phyloP scores from a whole-genome alignment of 2,113 vertebrate genomes.

The Arothron firmamentum region DNA sequence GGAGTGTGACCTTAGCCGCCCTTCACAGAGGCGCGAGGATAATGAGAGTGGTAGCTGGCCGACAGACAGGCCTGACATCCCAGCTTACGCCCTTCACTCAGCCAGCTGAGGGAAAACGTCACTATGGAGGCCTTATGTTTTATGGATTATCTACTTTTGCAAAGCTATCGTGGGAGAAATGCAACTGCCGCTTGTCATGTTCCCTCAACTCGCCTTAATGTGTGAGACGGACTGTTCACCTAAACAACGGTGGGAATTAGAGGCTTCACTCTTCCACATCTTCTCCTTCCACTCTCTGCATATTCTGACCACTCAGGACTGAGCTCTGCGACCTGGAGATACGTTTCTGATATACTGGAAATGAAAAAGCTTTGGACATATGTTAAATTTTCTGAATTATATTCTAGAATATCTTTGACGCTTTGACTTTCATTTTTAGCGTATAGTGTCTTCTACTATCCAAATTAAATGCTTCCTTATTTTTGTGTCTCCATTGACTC shows the following conservation, averaged over 20 bases:
- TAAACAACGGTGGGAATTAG: slow-evolving; percentile 60
- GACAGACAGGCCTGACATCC: slow-evolving; percentile 65
- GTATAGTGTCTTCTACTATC: not conserved
- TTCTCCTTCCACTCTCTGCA: slow-evolving; percentile 9
- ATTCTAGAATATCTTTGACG: not conserved
- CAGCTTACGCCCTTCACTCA: slow-evolving; percentile 69
- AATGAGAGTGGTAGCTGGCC: slow-evolving; percentile 68
- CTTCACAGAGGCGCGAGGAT: slow-evolving; percentile 55
- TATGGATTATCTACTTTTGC: slow-evolving; percentile 70
- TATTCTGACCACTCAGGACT: slow-evolving; percentile 10
- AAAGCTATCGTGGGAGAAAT: slow-evolving; percentile 64
- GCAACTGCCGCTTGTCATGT: slow-evolving; percentile 69
- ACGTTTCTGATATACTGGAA: slow-evolving; percentile 18
- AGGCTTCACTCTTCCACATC: slow-evolving; percentile 32
- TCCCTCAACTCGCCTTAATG: slow-evolving; percentile 61
- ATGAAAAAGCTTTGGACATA: slow-evolving; percentile 3
- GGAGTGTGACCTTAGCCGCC: slow-evolving; percentile 67
- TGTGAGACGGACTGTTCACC: slow-evolving; percentile 48
- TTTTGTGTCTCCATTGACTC: slow-evolving; percentile 10
- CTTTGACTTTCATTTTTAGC: not conserved
- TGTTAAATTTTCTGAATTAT: slow-evolving; percentile 6
- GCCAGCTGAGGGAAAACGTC: slow-evolving; percentile 61
- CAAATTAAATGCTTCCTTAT: slow-evolving; percentile 45
- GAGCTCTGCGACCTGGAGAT: slow-evolving; percentile 10
- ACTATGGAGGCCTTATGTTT: slow-evolving; percentile 71